Base-by-base conservation (phyloP, 2,888 invertebrate genomes). In the Gandaritis pyraliata region DNA sequence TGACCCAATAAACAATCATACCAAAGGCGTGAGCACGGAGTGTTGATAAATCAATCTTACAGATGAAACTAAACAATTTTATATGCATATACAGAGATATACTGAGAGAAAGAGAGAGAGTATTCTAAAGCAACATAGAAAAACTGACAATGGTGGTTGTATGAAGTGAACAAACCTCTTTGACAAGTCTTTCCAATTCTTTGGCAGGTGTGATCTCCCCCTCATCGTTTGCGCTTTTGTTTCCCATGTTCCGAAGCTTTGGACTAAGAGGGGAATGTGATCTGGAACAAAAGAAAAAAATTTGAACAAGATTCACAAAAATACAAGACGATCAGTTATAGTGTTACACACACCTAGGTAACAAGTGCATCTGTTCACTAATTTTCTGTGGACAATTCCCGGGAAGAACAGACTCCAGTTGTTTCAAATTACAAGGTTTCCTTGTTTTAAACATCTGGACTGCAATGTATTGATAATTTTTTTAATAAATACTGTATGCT, bases 121-220 rank as follows among this genome's bases (percentile, higher is more conserved):
- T n/a, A n/a, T n/a, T n/a, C n/a, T n/a, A n/a, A n/a, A n/a, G n/a
- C n/a, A n/a, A n/a, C n/a, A n/a, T n/a, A n/a, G n/a, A n/a, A n/a
- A n/a, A n/a, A n/a, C n/a, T n/a, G n/a, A n/a, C n/a, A n/a, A n/a
- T n/a, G n/a, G n/a, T 23, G 12, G 47, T 13, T 15, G 30, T 7
- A 11, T 15, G 8, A 49, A 36, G 16, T 43, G 48, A 61, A 78
- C 76, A 64, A 58, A 93, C 94, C 86, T 94, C 94, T 88, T 95
- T 94, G 81, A 96, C 95, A 88, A 96, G 95, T 77, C 94, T 93
- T 88, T 96, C 95, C 74, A 96, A 92, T 80, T 96, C 95, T 83
- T 95, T 94, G 72, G 95, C 93, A 64, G 96, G 95, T 78, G 94
- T 92, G 72, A 93, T 92, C 78, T 94, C 94, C 74, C 90, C 90